Evolutionary conservation across 2,888 invertebrate species (phyloP).

Genomic region (Hemistola chrysoprasaria): DNA sequence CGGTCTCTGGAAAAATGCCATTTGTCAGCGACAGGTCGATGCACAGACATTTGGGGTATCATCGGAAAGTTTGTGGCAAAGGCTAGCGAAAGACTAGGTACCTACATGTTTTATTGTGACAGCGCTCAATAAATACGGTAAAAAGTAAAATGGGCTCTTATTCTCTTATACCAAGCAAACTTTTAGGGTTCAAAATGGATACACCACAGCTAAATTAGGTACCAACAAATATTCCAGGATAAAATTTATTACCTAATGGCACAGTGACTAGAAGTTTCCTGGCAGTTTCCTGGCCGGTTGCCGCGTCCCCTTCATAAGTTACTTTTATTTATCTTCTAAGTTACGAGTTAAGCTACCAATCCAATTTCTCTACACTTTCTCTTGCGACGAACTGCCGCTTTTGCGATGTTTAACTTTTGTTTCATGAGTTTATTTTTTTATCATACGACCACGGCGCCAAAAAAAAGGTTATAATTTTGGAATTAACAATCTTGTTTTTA

Average conservation of each 20-base stretch:
- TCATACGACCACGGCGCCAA: too few relatives aligned
- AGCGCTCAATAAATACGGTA: slow-evolving; percentile 3
- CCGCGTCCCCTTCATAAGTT: slow-evolving; percentile 18
- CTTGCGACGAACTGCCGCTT: slow-evolving; percentile 2
- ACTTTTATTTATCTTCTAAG: slow-evolving; percentile 19
- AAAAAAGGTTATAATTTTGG: too few relatives aligned
- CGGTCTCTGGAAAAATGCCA: background rate
- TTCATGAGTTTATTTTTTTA: background rate
- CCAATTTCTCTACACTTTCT: slow-evolving; percentile 17
- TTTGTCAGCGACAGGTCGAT: too few relatives aligned
- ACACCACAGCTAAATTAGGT: slow-evolving; percentile 5
- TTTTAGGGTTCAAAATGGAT: background rate
- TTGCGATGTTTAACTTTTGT: slow-evolving; percentile 2
- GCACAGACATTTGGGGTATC: too few relatives aligned
- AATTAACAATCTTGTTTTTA: too few relatives aligned
- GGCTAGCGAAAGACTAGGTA: too few relatives aligned
- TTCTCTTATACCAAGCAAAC: too few relatives aligned
- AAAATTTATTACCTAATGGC: slow-evolving; percentile 18
- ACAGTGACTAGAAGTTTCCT: slow-evolving; percentile 18
- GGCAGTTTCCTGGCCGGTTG: slow-evolving; percentile 20
- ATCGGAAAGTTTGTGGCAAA: too few relatives aligned
- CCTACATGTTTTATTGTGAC: too few relatives aligned
- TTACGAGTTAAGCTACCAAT: slow-evolving; percentile 16
- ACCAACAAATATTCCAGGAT: slow-evolving; percentile 8
- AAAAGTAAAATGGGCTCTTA: slow-evolving; percentile 13